Base-by-base conservation (phyloP, 2,888 invertebrate species). In the Monochamus alternatus region DNA sequence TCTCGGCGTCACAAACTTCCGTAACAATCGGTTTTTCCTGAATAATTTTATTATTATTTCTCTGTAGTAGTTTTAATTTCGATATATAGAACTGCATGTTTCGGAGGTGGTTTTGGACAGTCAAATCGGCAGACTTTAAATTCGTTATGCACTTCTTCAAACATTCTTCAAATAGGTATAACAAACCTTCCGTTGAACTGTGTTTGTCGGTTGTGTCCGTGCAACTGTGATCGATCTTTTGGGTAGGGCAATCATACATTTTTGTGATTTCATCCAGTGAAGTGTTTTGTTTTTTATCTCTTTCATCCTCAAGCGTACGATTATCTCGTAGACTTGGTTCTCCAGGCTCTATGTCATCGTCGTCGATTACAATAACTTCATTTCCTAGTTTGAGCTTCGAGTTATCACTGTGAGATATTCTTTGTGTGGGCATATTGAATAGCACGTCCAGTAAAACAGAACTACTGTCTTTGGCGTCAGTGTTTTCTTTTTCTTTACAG, bases 171-270 rank as follows among this genome's bases (percentile, higher is more conserved):
- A 47, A 22, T n/a, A 69, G n/a, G 30, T 62, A 5, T 63, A 71
- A n/a, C 38, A 52, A 59, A 22, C 14, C 63, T 5, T n/a, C 43
- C n/a, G 8, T 8, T 12, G 71, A 62, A 51, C 3, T 9, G 9
- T 22, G 38, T 58, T 58, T 68, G 1, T 60, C 8, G n/a, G 47
- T 43, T 22, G 12, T 14, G 1, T 55, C 38, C 9, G 38, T 7
- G 8, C 69, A 60, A 8, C 7, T 32, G 55, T 69, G 44, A 12
- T 62, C 10, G 9, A 69, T 47, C 47, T 60, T 60, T 62, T 69
- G 69, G 1, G 69, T 69, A 12, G 60, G 32, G 4, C 44, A n/a
- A 51, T 8, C 52, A 32, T 66, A 66, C 5, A 66, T n/a, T 30
- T 31, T 10, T 22, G 47, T 31, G n/a, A 65, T 51, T 9, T 65